Evolutionary conservation across 2,113 vertebrate genomes (phyloP), one percentile per base, ranked within the genome.

Genomic region (Antechinus stuartii): DNA sequence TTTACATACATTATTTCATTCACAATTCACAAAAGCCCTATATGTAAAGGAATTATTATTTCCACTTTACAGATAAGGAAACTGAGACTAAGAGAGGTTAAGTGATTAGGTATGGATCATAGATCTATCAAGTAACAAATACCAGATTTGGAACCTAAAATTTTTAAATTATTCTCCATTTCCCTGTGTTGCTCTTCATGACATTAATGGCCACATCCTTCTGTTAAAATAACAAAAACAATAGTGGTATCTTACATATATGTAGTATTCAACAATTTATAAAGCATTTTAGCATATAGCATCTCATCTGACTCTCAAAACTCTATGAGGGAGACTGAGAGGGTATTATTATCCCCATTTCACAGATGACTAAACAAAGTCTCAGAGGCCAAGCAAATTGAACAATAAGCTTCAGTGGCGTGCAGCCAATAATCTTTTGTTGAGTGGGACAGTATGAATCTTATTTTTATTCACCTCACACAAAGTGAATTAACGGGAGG

Each of bases 1-100:
- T 76, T 76, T 76, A n/a, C 61, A 76, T 76, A 76, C 61, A 76
- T 76, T n/a, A 76, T 76, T 76, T 76, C 61, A 76, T 76, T 76
- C 5, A 5, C 30, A 76, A 76, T 5, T 76, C 35, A 76, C 16
- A 76, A n/a, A 6, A 76, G 61, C 14, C 14, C 61, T 76, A 30
- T 76, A n/a, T n/a, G 35, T 68, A 76, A 4, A n/a, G 35, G 61
- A 76, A 76, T n/a, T n/a, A n/a, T 76, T 76, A n/a, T 5, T 76
- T 35, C 61, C 5, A 7, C n/a, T 76, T 76, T 76, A 19, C 6
- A 76, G 30, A n/a, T 76, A 14, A 76, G 61, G 5, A n/a, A n/a
- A 76, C 30, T 76, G 30, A 76, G 35, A 10, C 61, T 30, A 9
- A 68, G 61, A 55, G 54, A 35, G 35, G 35, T 68, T 35, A 61